phyloP scores from a whole-genome alignment of 2,888 invertebrate species.

The Cepaea hortensis region DNA sequence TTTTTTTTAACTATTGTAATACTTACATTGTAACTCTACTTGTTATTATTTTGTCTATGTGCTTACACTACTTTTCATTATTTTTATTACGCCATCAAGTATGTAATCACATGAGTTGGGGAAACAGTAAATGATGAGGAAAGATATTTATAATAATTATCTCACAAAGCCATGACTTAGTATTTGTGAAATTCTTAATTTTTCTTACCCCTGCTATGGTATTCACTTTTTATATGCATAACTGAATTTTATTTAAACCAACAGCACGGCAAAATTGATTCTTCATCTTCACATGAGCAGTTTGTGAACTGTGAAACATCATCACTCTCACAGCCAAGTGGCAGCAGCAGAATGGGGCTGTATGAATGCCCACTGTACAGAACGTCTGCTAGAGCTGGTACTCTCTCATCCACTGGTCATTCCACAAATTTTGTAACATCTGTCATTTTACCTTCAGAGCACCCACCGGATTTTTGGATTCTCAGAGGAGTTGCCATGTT shows the following conservation, averaged over 20 bases:
- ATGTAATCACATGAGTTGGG: too few relatives aligned
- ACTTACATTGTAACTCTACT: too few relatives aligned
- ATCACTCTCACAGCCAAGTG: background rate
- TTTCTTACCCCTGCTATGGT: too few relatives aligned
- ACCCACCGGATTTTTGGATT: conserved; percentile 72
- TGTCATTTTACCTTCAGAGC: conserved; percentile 69
- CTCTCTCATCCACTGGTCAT: conserved; percentile 75
- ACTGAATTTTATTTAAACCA: background rate
- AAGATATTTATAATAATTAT: background rate
- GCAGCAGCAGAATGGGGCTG: background rate
- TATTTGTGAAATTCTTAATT: too few relatives aligned
- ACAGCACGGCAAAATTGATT: conserved; percentile 21
- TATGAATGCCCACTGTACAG: conserved; percentile 76
- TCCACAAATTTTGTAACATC: conserved; percentile 76
- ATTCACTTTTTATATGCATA: background rate
- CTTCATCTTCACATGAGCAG: conserved; percentile 8
- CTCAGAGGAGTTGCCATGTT: conserved; percentile 74
- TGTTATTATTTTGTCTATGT: too few relatives aligned
- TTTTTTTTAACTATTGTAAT: too few relatives aligned
- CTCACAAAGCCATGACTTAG: too few relatives aligned
- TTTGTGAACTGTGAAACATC: background rate
- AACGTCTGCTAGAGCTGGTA: conserved; percentile 74
- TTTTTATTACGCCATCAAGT: too few relatives aligned
- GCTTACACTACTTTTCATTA: too few relatives aligned
- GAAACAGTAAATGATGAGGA: too few relatives aligned